phyloP scores from a whole-genome alignment of 2,888 invertebrate genomes.

The Smittia aterrima region DNA sequence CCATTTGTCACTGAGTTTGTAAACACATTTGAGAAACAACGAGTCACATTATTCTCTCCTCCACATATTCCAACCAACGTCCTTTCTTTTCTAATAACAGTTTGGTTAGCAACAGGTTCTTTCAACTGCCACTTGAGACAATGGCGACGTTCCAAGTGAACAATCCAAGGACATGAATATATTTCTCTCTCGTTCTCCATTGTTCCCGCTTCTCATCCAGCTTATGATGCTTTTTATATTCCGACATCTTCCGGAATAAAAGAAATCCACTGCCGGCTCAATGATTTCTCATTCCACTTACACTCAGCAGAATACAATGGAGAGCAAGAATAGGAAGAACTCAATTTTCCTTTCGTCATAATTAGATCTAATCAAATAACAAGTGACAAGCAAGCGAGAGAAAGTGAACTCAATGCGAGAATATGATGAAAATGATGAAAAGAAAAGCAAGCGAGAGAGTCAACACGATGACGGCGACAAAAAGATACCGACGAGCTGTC shows the following conservation, averaged over 20 bases:
- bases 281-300: background rate
- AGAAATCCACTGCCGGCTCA: background rate
- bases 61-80: background rate
- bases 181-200: background rate
- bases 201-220: background rate
- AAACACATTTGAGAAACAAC: background rate
- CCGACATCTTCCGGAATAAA: background rate
- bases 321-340: background rate
- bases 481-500: constrained; percentile 8
- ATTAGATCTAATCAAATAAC: constrained; percentile 40
- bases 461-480: background rate
- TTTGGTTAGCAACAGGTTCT: constrained; percentile 32
- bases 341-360: constrained; percentile 31
- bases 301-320: background rate
- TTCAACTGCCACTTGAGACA: constrained; percentile 37
- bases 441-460: background rate
- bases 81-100: background rate
- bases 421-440: constrained; percentile 24
- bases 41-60: background rate
- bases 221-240: background rate
- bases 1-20: background rate
- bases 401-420: background rate
- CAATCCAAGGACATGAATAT: constrained; percentile 33
- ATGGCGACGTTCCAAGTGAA: constrained; percentile 39
- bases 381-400: background rate